Base-by-base conservation (phyloP, 2,888 invertebrate species). In the Trypoxylon attenuatum region DNA sequence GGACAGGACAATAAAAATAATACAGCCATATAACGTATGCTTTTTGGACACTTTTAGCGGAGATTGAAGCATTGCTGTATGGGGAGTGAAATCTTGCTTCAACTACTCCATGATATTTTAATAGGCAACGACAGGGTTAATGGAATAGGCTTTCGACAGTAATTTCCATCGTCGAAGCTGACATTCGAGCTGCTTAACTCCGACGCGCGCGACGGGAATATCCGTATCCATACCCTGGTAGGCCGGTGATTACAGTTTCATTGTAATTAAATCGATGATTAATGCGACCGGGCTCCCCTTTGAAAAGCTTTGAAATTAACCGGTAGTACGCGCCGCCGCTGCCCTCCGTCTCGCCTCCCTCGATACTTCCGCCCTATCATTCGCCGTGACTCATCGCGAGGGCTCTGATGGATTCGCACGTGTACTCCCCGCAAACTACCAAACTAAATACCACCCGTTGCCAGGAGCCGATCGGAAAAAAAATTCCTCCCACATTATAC, bases 361-460 rank as follows among this genome's bases (percentile, higher is more conserved):
- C 27, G 16, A 23, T 5, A 21, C 22, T 68, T 58, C 57, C 69
- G 54, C 19, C 39, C 41, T 42, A 16, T 25, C 39, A 25, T 19
- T 5, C 33, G 2, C n/a, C 25, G 56, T 67, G 69, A 67, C 66
- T 66, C 67, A 66, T 38, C 58, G 21, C 23, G 19, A 51, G 46
- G 54, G 58, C n/a, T n/a, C n/a, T n/a, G 54, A 52, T 54, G 42
- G 15, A 41, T 19, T 50, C 46, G 67, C 67, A 29, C 67, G 67
- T 55, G 67, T 58, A 43, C 67, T 67, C 67, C 53, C 53, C 57
- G 51, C 58, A 67, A 57, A 66, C 56, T 66, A 52, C 51, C 38
- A 38, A 8, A 6, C 13, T 5, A 13, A 13, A 5, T 5, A 2
- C n/a, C n/a, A 3, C 6, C 29, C 6, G 18, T 8, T 13, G 19